Base-by-base conservation (phyloP, 2,113 vertebrate genomes). In the Heliornis fulica region DNA sequence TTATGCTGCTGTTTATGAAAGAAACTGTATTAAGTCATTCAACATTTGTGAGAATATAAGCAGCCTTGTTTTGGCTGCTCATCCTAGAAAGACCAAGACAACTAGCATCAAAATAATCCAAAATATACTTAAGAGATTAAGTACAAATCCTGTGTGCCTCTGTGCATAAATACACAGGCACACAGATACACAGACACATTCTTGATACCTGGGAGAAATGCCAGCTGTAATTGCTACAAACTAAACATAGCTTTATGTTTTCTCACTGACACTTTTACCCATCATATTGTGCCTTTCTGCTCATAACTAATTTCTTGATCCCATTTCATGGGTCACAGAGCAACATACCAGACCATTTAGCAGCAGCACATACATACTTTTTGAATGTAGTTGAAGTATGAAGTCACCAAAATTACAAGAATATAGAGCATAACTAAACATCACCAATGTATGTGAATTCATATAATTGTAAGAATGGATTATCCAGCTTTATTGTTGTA, bases 221-320 rank as follows among this genome's bases (percentile, higher is more conserved):
- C 43, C 54, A 87, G 32, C 56, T 87, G 10, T 70, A 94, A 94
- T 74, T 86, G 92, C 60, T 45, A 71, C 75, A 92, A 87, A 79
- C 41, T 75, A 78, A 87, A 90, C 36, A 64, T 8, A 15, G 40
- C 54, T 93, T 94, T 95, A 74, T 94, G 45, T 81, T 94, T 97
- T 96, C 81, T 94, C 78, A 53, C 46, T 96, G 84, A 76, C 77
- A 46, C 23, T 88, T 89, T 92, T 94, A 41, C n/a, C n/a, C 32
- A 70, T 78, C 46, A 91, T 82, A 92, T 61, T 96, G 85, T 93
- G 90, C 65, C 83, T 92, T 95, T 86, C 79, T 97, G 84, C 51
- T 95, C 45, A 70, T 38, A 69, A 83, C 46, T 85, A 60, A 70
- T 91, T 93, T 86, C 83, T 95, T 56, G 11, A 88, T 95, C 82